Base-by-base conservation (phyloP, 2,888 invertebrate species). In the Mallateleia sp. region DNA sequence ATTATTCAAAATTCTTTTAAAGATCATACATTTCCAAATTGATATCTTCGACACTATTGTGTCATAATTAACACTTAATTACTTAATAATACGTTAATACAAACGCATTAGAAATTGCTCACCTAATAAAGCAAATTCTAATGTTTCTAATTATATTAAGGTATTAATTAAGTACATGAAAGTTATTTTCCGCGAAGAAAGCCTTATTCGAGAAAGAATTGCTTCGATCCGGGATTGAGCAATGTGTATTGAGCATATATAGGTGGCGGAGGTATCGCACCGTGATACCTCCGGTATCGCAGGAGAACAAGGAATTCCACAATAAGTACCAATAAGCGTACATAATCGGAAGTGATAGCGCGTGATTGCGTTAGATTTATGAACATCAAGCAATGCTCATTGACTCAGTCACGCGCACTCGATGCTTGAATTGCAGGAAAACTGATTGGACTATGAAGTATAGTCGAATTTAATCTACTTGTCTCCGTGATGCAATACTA, bases 311-410 rank as follows among this genome's bases (percentile, higher is more conserved):
- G 79, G 74, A 67, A 84, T 84, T 72, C 84, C 66, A 78, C 84
- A 84, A 84, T 79, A 67, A 84, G 67, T 60, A 74, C 66, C 66
- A 78, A 84, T 84, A 84, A 78, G 83, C 78, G 84, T 66, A 75
- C 60, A 78, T 84, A 84, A 84, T 84, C 84, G 84, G 84, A 84
- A 84, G 84, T 84, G 84, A 84, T 84, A 79, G 78, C 78, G 67
- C 75, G 75, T 69, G 75, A 82, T 82, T 82, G 74, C 81, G 74
- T 67, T 82, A 82, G 74, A 67, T 75, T 82, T 67, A 74, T 75
- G 74, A 82, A 45, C 81, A 72, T 32, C 74, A 74, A 82, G 60
- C 67, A 66, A 42, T 22, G 50, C 60, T 42, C 47, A 60, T 75
- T 82, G 60, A 60, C 60, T 82, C 67, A 82, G 74, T 82, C 82